phyloP scores from a whole-genome alignment of 2,113 vertebrate genomes.

The Ceyx cyanopectus region DNA sequence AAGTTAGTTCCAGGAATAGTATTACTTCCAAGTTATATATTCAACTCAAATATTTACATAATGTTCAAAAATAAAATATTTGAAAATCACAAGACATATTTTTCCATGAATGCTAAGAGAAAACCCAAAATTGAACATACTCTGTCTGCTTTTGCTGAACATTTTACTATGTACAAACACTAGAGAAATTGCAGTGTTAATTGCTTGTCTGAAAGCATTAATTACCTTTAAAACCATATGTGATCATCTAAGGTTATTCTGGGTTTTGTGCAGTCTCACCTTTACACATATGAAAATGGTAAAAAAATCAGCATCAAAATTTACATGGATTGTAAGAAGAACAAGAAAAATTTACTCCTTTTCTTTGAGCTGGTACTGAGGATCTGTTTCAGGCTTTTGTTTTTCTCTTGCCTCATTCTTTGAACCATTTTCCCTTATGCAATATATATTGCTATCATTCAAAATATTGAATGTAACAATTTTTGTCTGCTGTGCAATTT shows the following conservation, averaged over 20 bases:
- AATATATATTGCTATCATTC: not conserved
- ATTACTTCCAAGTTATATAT: not conserved
- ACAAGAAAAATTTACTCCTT: not conserved
- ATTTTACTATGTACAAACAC: not conserved
- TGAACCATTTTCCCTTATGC: not conserved
- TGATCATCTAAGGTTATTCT: not conserved
- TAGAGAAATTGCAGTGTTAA: not conserved
- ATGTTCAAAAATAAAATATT: not conserved
- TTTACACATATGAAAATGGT: not conserved
- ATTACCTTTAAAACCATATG: not conserved
- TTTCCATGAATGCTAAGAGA: not conserved
- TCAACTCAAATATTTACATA: constrained; percentile 2
- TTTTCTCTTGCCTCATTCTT: not conserved
- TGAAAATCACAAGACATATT: not conserved
- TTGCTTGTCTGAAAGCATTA: not conserved
- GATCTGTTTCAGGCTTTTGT: not conserved
- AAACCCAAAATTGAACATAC: not conserved
- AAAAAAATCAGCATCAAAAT: not conserved
- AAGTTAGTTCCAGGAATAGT: not conserved
- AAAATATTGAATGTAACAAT: not conserved
- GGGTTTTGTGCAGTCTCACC: not conserved
- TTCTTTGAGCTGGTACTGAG: not conserved
- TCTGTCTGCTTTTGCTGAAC: not conserved
- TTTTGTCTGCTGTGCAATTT: not conserved
- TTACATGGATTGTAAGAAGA: not conserved